phyloP scores from a whole-genome alignment of 2,113 vertebrate species.

The Eira barbara region DNA sequence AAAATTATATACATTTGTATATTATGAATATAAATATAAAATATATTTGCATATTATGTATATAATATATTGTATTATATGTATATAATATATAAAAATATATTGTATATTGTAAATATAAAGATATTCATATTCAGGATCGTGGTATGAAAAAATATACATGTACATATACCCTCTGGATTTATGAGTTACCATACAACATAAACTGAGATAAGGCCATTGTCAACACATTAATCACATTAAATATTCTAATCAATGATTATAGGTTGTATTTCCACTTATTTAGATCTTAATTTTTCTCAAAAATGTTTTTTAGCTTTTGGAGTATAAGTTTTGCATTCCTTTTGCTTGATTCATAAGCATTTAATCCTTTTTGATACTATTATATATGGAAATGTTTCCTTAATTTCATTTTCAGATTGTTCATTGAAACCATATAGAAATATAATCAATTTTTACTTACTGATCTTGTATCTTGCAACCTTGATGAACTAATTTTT shows the following conservation, averaged over 20 bases:
- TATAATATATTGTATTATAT: no score
- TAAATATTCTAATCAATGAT: not conserved
- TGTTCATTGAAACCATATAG: not conserved
- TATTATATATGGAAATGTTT: not conserved
- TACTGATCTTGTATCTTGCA: not conserved
- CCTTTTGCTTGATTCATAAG: not conserved
- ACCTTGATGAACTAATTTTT: not conserved
- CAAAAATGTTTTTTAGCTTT: not conserved
- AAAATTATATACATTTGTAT: not conserved
- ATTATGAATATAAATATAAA: no score
- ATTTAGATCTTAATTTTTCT: not conserved
- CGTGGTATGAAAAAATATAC: not conserved
- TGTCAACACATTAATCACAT: not conserved
- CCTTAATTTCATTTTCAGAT: not conserved
- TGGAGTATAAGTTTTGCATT: not conserved
- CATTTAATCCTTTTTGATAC: not conserved
- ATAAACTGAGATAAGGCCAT: not conserved
- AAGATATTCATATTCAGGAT: not conserved
- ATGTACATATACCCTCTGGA: not conserved
- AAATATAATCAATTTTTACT: not conserved
- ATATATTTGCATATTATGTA: no score
- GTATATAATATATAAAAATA: no score
- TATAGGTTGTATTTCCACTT: not conserved
- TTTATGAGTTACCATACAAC: not conserved
- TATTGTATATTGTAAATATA: not conserved